Conservation (phyloP, 2,888 invertebrate species). For the Thecophora atra region DNA sequence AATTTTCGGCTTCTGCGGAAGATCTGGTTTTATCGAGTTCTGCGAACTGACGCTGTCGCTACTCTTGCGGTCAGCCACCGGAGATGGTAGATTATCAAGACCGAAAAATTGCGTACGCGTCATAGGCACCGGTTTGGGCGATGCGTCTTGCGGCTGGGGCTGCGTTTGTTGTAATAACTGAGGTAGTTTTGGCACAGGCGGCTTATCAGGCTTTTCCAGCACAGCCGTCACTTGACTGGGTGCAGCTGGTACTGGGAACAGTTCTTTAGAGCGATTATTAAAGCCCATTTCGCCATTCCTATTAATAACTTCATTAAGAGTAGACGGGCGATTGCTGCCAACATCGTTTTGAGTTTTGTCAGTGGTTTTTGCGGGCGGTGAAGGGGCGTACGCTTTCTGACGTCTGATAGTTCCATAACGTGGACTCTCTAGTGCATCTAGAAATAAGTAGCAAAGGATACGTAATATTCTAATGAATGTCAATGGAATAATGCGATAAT, state of each 20-base stretch:
- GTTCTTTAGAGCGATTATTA: constrained; percentile 56
- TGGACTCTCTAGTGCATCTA: constrained; percentile 59
- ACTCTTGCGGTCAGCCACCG: constrained; percentile 58
- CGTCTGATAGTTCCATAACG: constrained; percentile 59
- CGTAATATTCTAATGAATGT: no score
- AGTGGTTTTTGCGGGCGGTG: constrained; percentile 54
- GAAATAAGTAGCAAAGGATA: no score
- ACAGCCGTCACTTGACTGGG: constrained; percentile 9
- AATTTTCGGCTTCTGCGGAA: constrained; percentile 77
- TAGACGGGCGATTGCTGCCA: background rate
- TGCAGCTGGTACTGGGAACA: constrained; percentile 50
- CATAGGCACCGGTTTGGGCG: constrained; percentile 61
- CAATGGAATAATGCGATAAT: no score
- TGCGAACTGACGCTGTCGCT: constrained; percentile 57
- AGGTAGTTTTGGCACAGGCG: constrained; percentile 58
- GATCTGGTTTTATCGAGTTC: constrained; percentile 57
- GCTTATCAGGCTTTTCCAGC: constrained; percentile 56
- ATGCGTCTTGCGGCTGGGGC: constrained; percentile 47
- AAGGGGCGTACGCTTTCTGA: constrained; percentile 58
- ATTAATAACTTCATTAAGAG: constrained; percentile 29
- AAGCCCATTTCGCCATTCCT: constrained; percentile 43
- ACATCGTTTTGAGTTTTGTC: constrained; percentile 31
- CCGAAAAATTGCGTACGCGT: constrained; percentile 61
- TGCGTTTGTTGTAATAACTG: constrained; percentile 47
- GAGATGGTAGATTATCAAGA: constrained; percentile 58